Percentiles rank a stretch among this genome's conserved stretches.
phyloP scores from a whole-genome alignment of 1,140 invertebrate genomes.

The Drosophila ambigua region DNA sequence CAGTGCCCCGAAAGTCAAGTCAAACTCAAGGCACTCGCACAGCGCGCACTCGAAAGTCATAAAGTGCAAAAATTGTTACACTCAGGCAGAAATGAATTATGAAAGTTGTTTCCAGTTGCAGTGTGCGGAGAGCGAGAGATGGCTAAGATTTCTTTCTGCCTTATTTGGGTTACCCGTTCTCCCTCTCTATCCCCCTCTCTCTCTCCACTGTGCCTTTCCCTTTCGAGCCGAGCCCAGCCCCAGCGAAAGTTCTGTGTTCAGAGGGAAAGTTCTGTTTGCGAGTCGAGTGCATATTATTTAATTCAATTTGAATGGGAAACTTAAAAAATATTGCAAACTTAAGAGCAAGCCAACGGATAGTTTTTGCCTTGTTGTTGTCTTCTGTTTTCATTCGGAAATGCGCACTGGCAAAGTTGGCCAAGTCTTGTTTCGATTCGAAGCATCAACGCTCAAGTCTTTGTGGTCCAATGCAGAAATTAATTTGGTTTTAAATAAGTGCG shows the following conservation, averaged over 20 bases:
- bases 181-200: neutral
- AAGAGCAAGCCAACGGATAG: conserved; percentile 28
- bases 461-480: neutral
- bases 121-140: neutral
- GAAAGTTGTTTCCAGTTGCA: conserved; percentile 65
- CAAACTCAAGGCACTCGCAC: conserved; percentile 56
- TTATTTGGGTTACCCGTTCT: conserved; percentile 48
- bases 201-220: conserved; percentile 8
- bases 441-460: conserved; percentile 1
- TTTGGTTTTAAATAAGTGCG: no score
- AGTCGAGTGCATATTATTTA: conserved; percentile 66
- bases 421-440: conserved; percentile 21
- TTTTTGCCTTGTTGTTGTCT: conserved; percentile 21
- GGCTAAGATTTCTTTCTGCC: conserved; percentile 36
- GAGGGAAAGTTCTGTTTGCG: conserved; percentile 57
- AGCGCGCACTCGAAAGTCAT: conserved; percentile 75
- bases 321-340: conserved; percentile 52
- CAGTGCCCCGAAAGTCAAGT: conserved; percentile 43
- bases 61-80: conserved; percentile 82
- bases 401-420: conserved; percentile 4
- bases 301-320: conserved; percentile 68
- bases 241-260: conserved; percentile 51
- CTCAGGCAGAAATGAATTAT: conserved; percentile 81
- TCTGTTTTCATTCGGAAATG: conserved; percentile 42
- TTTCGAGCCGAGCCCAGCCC: conserved; percentile 5